Evolutionary conservation across 2,888 invertebrate species (phyloP).

Genomic region (Nephrotoma appendiculata): DNA sequence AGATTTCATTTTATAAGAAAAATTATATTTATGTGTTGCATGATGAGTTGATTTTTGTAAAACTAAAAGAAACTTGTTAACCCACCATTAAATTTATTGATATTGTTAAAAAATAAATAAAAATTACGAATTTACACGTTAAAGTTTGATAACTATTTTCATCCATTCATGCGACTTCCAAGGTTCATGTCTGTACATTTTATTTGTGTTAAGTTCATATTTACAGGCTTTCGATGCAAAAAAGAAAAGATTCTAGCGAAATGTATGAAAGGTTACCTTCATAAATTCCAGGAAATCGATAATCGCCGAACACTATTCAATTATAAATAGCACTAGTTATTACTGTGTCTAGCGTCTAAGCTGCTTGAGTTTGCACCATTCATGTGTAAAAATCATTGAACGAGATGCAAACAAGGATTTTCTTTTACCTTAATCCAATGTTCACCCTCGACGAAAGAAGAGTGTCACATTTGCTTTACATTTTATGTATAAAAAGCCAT

Average conservation of each 20-base stretch:
- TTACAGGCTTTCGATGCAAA: background rate
- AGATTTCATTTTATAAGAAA: background rate
- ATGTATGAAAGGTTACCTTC: background rate
- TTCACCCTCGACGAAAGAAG: too few relatives aligned
- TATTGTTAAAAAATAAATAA: background rate
- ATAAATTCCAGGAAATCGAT: background rate
- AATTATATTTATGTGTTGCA: background rate
- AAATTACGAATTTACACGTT: background rate
- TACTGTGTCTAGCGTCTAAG: too few relatives aligned
- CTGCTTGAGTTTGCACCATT: too few relatives aligned
- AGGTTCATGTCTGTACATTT: background rate
- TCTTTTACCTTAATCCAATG: too few relatives aligned
- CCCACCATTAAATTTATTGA: background rate
- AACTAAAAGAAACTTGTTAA: background rate
- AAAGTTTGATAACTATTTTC: background rate
- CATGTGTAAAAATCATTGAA: too few relatives aligned
- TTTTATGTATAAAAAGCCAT: too few relatives aligned
- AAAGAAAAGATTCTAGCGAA: background rate
- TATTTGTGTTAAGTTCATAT: background rate
- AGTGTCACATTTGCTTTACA: too few relatives aligned
- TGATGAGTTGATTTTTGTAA: background rate
- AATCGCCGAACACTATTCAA: background rate
- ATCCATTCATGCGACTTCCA: background rate
- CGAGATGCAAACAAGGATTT: too few relatives aligned
- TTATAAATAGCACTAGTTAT: background rate